Base-by-base conservation (phyloP, 53 echinoderm and acorn worm genomes). In the Temnopleurus reevesii region DNA sequence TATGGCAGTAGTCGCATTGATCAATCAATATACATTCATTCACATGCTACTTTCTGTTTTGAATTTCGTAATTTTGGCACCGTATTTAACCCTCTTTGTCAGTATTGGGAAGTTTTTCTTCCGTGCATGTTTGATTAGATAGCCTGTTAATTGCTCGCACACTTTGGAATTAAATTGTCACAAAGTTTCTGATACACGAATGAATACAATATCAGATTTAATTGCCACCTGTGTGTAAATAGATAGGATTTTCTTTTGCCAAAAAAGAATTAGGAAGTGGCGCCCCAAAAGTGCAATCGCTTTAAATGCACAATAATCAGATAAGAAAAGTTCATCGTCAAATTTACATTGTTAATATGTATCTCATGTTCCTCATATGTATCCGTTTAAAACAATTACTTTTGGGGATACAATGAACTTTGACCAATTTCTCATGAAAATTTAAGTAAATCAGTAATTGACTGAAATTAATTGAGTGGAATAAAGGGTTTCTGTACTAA, bases 111-210 rank as follows among this genome's bases (percentile, higher is more conserved):
- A 66, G 66, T 71, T 71, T 71, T 71, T 71, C 41, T 71, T 41
- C 36, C 71, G 21, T 41, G 71, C 41, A 36, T 71, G 71, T 71
- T 71, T 71, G 71, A 71, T 71, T 43, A 71, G 71, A 71, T 71
- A 71, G 12, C 33, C 17, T 41, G 21, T 71, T 41, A 71, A 71
- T 71, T 21, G 19, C 71, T 18, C 17, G 71, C 71, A 71, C 71
- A 71, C 41, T n/a, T 71, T 38, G 21, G n/a, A 0, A n/a, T n/a
- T n/a, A n/a, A n/a, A 56, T 56, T 56, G 25, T 24, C 25, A 17
- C n/a, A n/a, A n/a, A 41, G 71, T 41, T 38, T 41, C 36, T n/a
- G 71, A 23, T 41, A 41, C 71, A 43, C 71, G 71, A 71, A 71
- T 41, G 71, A 71, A 71, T 21, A 19, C 5, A 71, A 21, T 1